A percentile compares a stretch with the other conserved stretches of the same genome.
Conservation (phyloP, 2,113 vertebrate species). For the Psammodynastes pulverulentus region DNA sequence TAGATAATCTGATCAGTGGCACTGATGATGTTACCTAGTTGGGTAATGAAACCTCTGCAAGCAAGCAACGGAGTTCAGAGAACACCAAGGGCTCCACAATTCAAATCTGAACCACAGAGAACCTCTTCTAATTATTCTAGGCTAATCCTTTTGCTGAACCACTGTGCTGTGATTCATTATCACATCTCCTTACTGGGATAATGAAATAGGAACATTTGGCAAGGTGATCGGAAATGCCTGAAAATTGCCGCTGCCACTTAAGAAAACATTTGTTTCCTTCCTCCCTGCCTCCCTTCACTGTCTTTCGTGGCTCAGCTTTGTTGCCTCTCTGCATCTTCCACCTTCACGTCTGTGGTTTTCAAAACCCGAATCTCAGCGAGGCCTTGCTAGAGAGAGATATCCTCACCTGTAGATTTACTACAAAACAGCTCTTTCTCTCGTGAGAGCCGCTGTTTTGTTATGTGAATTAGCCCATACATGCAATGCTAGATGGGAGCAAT, state of each 20-base stretch:
- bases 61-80: background rate
- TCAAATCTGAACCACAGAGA: background rate
- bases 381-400: conserved; percentile 24
- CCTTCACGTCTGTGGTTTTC: conserved; percentile 14
- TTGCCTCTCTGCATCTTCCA: background rate
- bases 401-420: conserved; percentile 62
- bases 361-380: conserved; percentile 53
- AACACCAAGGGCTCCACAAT: background rate
- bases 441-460: conserved; percentile 68
- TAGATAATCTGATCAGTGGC: background rate
- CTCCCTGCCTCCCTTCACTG: background rate
- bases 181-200: background rate
- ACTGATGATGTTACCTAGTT: background rate
- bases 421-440: conserved; percentile 40
- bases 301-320: conserved; percentile 20
- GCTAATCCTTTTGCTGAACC: background rate
- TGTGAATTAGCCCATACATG: conserved; percentile 46
- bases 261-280: background rate
- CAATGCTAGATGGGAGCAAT: conserved; percentile 42
- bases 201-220: conserved; percentile 22
- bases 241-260: conserved; percentile 40
- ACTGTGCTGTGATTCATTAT: background rate
- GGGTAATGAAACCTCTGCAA: background rate
- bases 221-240: conserved; percentile 33
- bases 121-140: background rate